Percentiles rank a stretch among this genome's conserved stretches.
Evolutionary conservation across 2,113 vertebrate genomes (phyloP).

Genomic region (Daubentonia madagascariensis): DNA sequence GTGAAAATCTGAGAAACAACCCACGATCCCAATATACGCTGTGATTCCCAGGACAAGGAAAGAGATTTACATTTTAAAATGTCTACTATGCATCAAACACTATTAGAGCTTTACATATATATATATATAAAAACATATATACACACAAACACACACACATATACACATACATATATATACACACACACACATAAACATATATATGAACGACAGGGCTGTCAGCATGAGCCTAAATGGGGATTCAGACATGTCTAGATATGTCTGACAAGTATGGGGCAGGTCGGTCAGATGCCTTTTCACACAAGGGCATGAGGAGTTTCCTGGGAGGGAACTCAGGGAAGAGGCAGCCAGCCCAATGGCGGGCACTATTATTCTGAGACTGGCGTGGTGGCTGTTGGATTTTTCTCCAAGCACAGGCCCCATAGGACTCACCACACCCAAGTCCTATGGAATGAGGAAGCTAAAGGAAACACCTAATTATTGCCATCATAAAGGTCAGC

Average conservation of each 20-base stretch:
- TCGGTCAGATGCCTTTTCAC: neutral
- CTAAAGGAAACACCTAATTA: neutral
- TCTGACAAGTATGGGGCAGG: neutral
- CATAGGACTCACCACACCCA: neutral
- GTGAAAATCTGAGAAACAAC: neutral
- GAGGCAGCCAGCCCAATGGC: neutral
- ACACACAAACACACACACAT: too few relatives aligned
- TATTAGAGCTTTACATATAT: neutral
- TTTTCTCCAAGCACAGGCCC: neutral
- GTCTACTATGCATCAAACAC: neutral
- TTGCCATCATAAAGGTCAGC: neutral
- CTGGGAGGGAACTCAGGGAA: neutral
- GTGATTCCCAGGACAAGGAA: neutral
- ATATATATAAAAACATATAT: accelerated
- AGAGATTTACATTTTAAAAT: neutral
- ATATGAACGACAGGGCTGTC: neutral
- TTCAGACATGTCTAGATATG: neutral
- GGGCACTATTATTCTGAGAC: accelerated
- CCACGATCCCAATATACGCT: neutral
- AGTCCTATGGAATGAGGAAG: neutral
- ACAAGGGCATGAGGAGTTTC: neutral
- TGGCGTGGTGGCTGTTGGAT: neutral
- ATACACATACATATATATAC: too few relatives aligned
- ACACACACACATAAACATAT: neutral
- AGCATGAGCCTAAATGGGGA: neutral